Conservation (phyloP, 2,888 invertebrate species). For the Bugulina stolonifera region DNA sequence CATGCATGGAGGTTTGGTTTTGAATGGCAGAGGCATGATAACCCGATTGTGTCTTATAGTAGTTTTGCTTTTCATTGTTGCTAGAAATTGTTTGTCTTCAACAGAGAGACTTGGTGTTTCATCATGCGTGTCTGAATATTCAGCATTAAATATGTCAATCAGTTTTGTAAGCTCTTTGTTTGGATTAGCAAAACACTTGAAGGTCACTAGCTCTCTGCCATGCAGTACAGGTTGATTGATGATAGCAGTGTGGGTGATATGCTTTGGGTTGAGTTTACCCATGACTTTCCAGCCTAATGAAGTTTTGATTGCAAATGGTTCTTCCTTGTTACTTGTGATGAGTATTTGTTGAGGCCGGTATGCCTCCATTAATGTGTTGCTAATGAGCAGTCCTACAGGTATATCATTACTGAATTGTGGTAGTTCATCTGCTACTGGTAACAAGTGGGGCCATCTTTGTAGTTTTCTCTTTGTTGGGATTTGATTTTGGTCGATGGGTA, state of each 20-base stretch:
- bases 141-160: background rate
- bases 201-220: conserved; percentile 17
- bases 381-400: conserved; percentile 32
- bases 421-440: conserved; percentile 29
- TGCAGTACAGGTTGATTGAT: conserved; percentile 14
- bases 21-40: conserved; percentile 5
- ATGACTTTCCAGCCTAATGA: conserved; percentile 32
- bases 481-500: conserved; percentile 32
- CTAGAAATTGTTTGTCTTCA: conserved; percentile 17
- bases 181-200: background rate
- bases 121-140: conserved; percentile 4
- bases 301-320: conserved; percentile 31
- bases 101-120: conserved; percentile 12
- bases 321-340: conserved; percentile 28
- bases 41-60: background rate
- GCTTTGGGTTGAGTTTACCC: conserved; percentile 26
- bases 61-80: conserved; percentile 6
- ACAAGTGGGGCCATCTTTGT: conserved; percentile 31
- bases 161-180: conserved; percentile 19
- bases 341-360: conserved; percentile 31
- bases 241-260: background rate
- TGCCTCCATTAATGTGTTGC: conserved; percentile 33
- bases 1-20: conserved; percentile 3
- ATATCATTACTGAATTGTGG: conserved; percentile 28
- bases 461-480: conserved; percentile 33